Base-by-base conservation (phyloP, 2,888 invertebrate genomes). In the Polyommatus iphigenia region DNA sequence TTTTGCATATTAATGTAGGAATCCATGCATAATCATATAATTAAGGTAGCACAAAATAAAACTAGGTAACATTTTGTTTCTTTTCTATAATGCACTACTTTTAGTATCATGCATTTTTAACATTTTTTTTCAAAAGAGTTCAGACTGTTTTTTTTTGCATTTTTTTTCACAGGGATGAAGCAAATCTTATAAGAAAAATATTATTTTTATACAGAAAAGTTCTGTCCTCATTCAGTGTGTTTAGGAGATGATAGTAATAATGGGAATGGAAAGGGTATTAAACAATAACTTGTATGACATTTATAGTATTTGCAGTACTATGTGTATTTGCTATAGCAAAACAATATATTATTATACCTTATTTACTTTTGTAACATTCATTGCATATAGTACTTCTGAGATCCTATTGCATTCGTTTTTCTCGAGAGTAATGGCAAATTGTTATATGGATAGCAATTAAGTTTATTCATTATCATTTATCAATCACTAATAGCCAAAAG, bases 231-330 rank as follows among this genome's bases (percentile, higher is more conserved):
- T 62, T 62, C 10, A 24, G 24, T 24, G 13, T 24, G 24, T 24
- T 3, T 4, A 62, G 24, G 24, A 5, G 24, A 62, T 62, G 67
- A 67, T 67, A 32, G 15, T 18, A 2, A 15, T 32, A 13, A 67
- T 59, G 59, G 20, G 7, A 59, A 20, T 15, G 54, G 54, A 4
- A 54, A 62, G 13, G 1, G 24, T 62, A 62, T 62, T 62, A 62
- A 62, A 24, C 24, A 15, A 32, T 29, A 15, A 67, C 67, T 67
- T 29, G 29, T 29, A 29, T 29, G 67, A 67, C 29, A 67, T 67
- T 67, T 67, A 67, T 67, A 67, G 29, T 67, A 29, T 67, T 67
- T 62, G 62, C 67, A 24, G 67, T 67, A 67, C 29, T 67, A 67
- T 67, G 29, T 67, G 5, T 67, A 7, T 67, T 67, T 67, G 29